These are phyloP conservation scores for Furnarius figulus DNA, from an alignment of 2,113 vertebrate genomes.

Conservation along the genomic window DNA sequence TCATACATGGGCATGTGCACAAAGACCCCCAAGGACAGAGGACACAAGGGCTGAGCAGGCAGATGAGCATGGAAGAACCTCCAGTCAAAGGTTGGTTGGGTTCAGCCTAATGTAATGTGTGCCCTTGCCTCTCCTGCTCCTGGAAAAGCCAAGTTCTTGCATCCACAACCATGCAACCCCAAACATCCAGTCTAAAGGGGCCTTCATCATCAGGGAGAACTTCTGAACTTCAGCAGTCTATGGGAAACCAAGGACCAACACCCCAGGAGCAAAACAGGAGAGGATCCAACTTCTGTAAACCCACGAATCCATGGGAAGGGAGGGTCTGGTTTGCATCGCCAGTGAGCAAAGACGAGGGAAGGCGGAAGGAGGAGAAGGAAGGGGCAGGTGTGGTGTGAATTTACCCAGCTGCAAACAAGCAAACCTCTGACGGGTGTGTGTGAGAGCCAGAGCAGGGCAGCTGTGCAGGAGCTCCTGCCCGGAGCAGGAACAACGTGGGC, in stretches of 20 bases:
- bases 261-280: background rate
- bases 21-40: background rate
- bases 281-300: background rate
- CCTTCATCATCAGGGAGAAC: background rate
- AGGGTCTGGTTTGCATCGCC: rapidly evolving
- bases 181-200: background rate
- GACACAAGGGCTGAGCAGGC: background rate
- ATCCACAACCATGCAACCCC: background rate
- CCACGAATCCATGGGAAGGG: background rate
- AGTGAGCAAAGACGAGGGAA: background rate
- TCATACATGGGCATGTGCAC: background rate
- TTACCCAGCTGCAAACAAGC: background rate
- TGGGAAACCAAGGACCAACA: background rate
- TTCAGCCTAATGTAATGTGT: rapidly evolving
- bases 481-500: background rate
- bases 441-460: background rate
- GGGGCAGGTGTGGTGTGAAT: background rate
- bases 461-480: background rate
- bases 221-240: background rate
- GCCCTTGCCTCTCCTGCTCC: background rate
- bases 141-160: background rate
- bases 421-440: background rate
- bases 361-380: background rate
- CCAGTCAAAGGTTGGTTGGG: background rate
- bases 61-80: background rate